These are phyloP conservation scores for Zaprionus ornatus DNA, from an alignment of 1,140 invertebrate species.

Conservation along the genomic window DNA sequence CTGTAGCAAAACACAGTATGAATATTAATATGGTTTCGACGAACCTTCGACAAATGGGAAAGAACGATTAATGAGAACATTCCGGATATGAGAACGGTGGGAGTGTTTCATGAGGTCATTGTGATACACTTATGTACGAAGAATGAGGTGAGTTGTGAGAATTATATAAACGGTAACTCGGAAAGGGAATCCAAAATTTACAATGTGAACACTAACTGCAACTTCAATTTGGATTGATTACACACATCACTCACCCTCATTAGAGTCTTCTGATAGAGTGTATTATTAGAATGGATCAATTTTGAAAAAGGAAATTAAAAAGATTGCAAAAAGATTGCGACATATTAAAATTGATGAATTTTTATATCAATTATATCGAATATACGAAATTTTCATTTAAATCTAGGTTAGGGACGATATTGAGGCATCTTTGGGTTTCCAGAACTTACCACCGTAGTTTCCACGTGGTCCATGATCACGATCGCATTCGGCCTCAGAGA, in stretches of 20 bases:
- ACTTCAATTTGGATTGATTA: constrained; percentile 19
- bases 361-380: constrained; percentile 37
- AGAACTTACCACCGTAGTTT: constrained; percentile 89
- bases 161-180: constrained; percentile 3
- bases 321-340: constrained; percentile 43
- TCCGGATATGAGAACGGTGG: constrained; percentile 15
- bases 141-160: constrained; percentile 32
- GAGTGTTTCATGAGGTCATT: constrained; percentile 8
- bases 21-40: constrained; percentile 55
- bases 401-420: not conserved
- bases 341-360: constrained; percentile 48
- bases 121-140: constrained; percentile 8
- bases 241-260: constrained; percentile 80
- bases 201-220: constrained; percentile 27
- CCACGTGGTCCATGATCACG: constrained; percentile 90
- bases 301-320: constrained; percentile 60
- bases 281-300: constrained; percentile 47
- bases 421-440: not conserved
- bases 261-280: constrained; percentile 79
- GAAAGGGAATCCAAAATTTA: constrained; percentile 14
- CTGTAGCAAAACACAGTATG: constrained; percentile 81
- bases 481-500: constrained; percentile 96
- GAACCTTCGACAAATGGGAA: constrained; percentile 28
- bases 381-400: constrained; percentile 15
- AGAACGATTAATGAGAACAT: constrained; percentile 32